Base-by-base conservation (phyloP, 2,888 invertebrate species). In the Carterocephalus palaemon region DNA sequence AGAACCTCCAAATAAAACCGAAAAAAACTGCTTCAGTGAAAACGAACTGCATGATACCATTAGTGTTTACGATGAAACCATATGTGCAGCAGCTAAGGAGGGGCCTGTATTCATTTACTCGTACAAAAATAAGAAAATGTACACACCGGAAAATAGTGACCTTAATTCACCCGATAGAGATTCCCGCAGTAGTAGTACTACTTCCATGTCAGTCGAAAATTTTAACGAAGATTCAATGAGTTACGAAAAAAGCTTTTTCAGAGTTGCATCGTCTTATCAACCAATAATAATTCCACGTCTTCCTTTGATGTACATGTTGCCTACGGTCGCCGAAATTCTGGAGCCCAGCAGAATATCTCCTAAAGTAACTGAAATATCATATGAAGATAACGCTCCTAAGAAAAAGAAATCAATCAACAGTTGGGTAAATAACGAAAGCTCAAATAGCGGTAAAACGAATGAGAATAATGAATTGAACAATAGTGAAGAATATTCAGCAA, bases 41-140 rank as follows among this genome's bases (percentile, higher is more conserved):
- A 55, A 62, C 6, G 57, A 56, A 38, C 49, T 53, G 6, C 58
- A 56, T 28, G 56, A 66, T 2, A 55, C 62, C 15, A 57, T 70
- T 48, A 53, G 60, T 7, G 47, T 63, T 12, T 58, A 54, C 0
- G 67, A 60, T 46, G 62, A 69, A 10, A 34, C 60, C 5, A 45
- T 37, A 13, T 60, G 63, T 28, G 22, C 49, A 8, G 60, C 67
- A 4, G 34, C 51, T 4, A 68, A 71, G 31, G 69, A 74, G 47
- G 68, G 62, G 4, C 78, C 73, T 2, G 62, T 81, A 47, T 78
- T 74, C 70, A 79, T 82, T 31, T 82, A 82, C 56, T 82, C 82
- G 1, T 77, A 68, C 46, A 75, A 75, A 62, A 82, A 83, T 49
- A 70, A 65, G 41, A 66, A 58, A n/a, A n/a, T n/a, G n/a, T 50